Base-by-base conservation (phyloP, 2,797 vertebrate species). In the Etheostoma nigrum region DNA sequence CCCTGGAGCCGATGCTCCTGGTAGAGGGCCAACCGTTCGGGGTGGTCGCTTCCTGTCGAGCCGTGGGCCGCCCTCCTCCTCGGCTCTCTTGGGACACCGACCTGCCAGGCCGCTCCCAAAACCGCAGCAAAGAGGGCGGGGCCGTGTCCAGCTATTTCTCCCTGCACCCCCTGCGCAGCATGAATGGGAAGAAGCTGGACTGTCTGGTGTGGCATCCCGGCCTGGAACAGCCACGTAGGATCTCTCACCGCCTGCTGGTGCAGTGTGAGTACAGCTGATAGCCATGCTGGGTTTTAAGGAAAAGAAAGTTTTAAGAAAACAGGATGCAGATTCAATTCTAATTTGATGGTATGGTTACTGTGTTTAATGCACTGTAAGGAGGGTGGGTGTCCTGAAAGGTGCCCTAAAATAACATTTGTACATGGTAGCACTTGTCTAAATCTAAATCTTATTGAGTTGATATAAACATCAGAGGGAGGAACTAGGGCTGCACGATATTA, bases 121-220 rank as follows among this genome's bases (percentile, higher is more conserved):
- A 92, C 79, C 95, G 94, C 25, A 90, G 59, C 47, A 94, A 89
- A 1, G 90, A 81, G 12, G 95, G 93, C 0, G 94, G 96, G 0
- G 92, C 96, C 0, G 94, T 97, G 79, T 96, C 96, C 60, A 96
- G 93, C 0, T 88, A 94, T 78, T 99, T 92, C 91, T 96, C 83
- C 19, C 91, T 99, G 67, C 94, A 97, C 48, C 97, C 98, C 0
- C 89, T 95, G 58, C 95, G 98, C 54, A 91, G 90, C 90, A 98
- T 98, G 97, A 96, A 98, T 0, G 96, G 96, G 30, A 95, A 94
- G 51, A 87, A 87, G 16, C 94, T 99, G 25, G 97, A 96, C 86
- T 99, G 98, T 2, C 88, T 99, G 79, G 95, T 99, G 70, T 95
- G 93, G 8, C 97, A 99, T 45, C 96, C 97, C 0, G 92, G 94